A percentile compares a stretch with the other conserved stretches of the same genome.
phyloP scores from a whole-genome alignment of 2,888 invertebrate species.

The Baronia brevicornis region DNA sequence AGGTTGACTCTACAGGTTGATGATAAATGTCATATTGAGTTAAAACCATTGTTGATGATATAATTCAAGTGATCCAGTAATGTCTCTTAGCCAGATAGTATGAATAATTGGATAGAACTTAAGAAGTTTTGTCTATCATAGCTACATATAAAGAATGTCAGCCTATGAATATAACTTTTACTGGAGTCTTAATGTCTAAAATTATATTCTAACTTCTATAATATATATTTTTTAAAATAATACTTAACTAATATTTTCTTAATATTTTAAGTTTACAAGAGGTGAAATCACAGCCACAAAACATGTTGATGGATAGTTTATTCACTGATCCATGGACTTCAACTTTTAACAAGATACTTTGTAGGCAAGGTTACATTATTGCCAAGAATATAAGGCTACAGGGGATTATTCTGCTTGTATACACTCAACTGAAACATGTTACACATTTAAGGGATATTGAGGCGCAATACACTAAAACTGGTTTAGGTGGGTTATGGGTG shows the following conservation, averaged over 20 bases:
- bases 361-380: slow-evolving; percentile 82
- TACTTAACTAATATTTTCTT: too few relatives aligned
- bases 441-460: slow-evolving; percentile 89
- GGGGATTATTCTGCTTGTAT: slow-evolving; percentile 87
- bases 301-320: slow-evolving; percentile 86
- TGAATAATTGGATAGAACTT: too few relatives aligned
- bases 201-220: neutral
- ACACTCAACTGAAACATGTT: slow-evolving; percentile 85
- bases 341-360: slow-evolving; percentile 81
- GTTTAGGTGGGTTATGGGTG: slow-evolving; percentile 95
- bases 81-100: too few relatives aligned
- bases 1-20: too few relatives aligned
- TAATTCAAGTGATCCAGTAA: too few relatives aligned
- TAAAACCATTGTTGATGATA: too few relatives aligned
- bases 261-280: slow-evolving; percentile 83
- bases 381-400: slow-evolving; percentile 88
- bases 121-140: too few relatives aligned
- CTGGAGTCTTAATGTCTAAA: too few relatives aligned
- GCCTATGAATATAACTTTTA: too few relatives aligned
- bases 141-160: too few relatives aligned
- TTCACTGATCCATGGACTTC: slow-evolving; percentile 92
- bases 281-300: slow-evolving; percentile 91
- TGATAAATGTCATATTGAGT: too few relatives aligned
- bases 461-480: slow-evolving; percentile 91
- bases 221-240: slow-evolving; percentile 7